Percentiles rank a stretch among this genome's conserved stretches.
These are phyloP conservation scores for Chironomus tepperi DNA, from an alignment of 1,140 invertebrate genomes.

Conservation along the genomic window DNA sequence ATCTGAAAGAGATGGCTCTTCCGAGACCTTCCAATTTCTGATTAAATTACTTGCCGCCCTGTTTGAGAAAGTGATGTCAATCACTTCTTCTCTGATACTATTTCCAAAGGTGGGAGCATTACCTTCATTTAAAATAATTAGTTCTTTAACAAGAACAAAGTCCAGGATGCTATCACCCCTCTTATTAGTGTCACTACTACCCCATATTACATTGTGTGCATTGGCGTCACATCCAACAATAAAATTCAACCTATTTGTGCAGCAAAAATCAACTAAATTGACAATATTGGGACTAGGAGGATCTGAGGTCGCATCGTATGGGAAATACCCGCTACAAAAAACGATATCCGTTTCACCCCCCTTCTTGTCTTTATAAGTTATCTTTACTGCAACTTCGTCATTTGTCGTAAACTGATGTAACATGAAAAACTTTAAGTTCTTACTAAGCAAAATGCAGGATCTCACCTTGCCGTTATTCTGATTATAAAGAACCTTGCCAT, in stretches of 20 bases:
- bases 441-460: background rate
- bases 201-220: slow-evolving; percentile 29
- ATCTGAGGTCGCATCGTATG: background rate
- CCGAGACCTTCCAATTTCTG: slow-evolving; percentile 7
- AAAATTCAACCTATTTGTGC: slow-evolving; percentile 22
- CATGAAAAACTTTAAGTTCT: background rate
- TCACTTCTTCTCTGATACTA: slow-evolving; percentile 26
- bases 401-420: background rate
- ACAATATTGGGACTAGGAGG: background rate
- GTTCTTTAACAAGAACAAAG: slow-evolving; percentile 27
- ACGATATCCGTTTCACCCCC: background rate
- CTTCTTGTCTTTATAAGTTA: too few relatives aligned
- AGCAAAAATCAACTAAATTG: too few relatives aligned
- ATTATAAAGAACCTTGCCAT: background rate
- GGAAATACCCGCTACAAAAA: background rate
- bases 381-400: background rate
- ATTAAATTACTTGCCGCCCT: background rate
- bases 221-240: slow-evolving; percentile 31
- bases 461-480: background rate
- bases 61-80: slow-evolving; percentile 17
- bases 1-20: slow-evolving; percentile 24
- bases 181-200: slow-evolving; percentile 29
- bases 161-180: slow-evolving; percentile 29
- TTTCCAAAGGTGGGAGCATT: slow-evolving; percentile 27
- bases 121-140: slow-evolving; percentile 28